Evolutionary conservation across 2,888 invertebrate species (phyloP), one percentile per base, ranked within the genome.

Genomic region (Vanessa cardui): DNA sequence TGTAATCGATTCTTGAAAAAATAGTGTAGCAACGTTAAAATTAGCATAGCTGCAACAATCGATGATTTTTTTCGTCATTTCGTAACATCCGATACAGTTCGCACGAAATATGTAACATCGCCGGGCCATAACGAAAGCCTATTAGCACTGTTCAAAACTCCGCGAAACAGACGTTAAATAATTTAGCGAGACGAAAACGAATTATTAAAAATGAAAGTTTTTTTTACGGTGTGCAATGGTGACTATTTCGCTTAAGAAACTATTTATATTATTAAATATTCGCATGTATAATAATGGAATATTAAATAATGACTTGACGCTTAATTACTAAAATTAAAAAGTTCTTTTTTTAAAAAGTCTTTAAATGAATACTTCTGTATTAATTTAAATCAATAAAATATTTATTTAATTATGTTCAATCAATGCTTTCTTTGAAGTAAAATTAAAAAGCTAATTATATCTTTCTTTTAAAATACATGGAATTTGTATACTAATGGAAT

Each of bases 1-100:
- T 70, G 66, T 54, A 64, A 56, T n/a, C 54, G 31, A 63, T 59
- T 60, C 62, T 54, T 62, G 64, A 64, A 72, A n/a, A 54, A 72
- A 64, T 47, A 45, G 77, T 82, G 76, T 80, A 71, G 82, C 82
- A 87, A 84, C 76, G 68, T 69, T 80, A 74, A 76, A 88, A 90
- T 92, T 92, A 90, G 85, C 88, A 88, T 89, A 81, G 83, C 78
- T 80, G 87, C 83, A 84, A 84, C 85, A 86, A 84, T 77, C 81
- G 80, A 83, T 84, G 79, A 80, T 79, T 82, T 86, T 87, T 89
- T 86, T 80, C 73, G 80, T 79, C 77, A 82, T 87, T 86, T 87
- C 83, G 78, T 79, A 87, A 90, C 78, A 74, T 73, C 83, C 84
- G 90, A 87, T 86, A 86, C 90, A 88, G 87, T 90, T 83, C 83